Evolutionary conservation across 2,888 invertebrate species (phyloP).

Genomic region (Bhutanitis thaidina): DNA sequence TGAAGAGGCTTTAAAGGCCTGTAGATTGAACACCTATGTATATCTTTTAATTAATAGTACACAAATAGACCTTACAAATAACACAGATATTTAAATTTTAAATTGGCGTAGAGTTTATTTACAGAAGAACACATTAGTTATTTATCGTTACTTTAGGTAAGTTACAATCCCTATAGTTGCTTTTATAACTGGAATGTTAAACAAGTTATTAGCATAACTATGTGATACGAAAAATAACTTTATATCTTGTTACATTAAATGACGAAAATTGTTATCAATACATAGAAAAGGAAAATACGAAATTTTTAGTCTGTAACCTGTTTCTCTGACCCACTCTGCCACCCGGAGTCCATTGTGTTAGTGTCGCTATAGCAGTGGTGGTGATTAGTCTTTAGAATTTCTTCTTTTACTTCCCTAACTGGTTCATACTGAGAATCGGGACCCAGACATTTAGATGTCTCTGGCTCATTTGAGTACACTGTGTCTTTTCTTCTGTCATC

Average conservation of each 20-base stretch:
- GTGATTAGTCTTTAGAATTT: constrained; percentile 60
- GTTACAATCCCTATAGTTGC: background rate
- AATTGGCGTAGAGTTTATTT: constrained; percentile 4
- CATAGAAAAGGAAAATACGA: background rate
- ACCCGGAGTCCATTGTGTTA: constrained; percentile 83
- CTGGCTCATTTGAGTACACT: constrained; percentile 60
- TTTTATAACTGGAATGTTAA: background rate
- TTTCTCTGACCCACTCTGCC: constrained; percentile 84
- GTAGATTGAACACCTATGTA: background rate
- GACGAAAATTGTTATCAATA: background rate
- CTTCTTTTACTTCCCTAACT: constrained; percentile 57
- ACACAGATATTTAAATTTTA: background rate
- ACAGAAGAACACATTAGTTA: constrained; percentile 2
- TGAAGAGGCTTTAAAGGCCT: background rate
- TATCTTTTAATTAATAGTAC: background rate
- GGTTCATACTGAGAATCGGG: constrained; percentile 70
- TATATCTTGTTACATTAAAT: background rate
- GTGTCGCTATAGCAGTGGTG: constrained; percentile 80
- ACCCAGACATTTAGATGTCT: constrained; percentile 56
- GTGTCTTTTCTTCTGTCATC: constrained; percentile 45
- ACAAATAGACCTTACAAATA: background rate
- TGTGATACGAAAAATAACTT: too few species aligned
- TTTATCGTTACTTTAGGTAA: background rate
- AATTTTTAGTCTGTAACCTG: constrained; percentile 66
- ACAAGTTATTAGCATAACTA: background rate